These are phyloP conservation scores for Pammene fasciana DNA, from an alignment of 2,888 invertebrate genomes.

Conservation along the genomic window DNA sequence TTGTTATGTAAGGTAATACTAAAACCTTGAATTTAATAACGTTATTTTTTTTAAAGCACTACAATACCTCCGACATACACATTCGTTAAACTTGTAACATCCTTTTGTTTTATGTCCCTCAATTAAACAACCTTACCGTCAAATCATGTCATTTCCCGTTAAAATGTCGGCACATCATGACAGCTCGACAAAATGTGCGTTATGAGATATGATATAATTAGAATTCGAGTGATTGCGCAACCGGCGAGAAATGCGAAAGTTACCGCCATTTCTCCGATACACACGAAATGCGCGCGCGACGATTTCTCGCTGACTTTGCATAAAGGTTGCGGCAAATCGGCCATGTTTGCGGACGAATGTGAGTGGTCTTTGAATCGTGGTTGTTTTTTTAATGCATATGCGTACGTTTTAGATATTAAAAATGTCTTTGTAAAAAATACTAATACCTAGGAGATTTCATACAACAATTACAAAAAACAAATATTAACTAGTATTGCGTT, in stretches of 20 bases:
- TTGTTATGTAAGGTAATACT: too few relatives aligned
- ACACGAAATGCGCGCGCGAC: conserved; percentile 48
- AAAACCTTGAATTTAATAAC: too few relatives aligned
- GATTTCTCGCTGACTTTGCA: conserved; percentile 70
- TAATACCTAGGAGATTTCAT: too few relatives aligned
- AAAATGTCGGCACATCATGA: conserved; percentile 30
- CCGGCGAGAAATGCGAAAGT: conserved; percentile 67
- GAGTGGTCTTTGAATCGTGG: not conserved
- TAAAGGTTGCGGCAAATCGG: conserved; percentile 45
- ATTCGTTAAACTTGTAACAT: too few relatives aligned
- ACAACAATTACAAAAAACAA: too few relatives aligned
- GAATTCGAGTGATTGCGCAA: conserved; percentile 59
- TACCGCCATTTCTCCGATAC: conserved; percentile 61
- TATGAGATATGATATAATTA: conserved; percentile 57
- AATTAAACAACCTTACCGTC: not conserved
- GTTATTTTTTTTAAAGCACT: too few relatives aligned
- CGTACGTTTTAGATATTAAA: not conserved
- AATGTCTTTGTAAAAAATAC: too few relatives aligned
- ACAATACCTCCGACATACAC: too few relatives aligned
- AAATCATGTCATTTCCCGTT: conserved; percentile 27
- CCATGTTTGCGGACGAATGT: conserved; percentile 12
- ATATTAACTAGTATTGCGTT: too few relatives aligned
- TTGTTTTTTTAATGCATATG: not conserved
- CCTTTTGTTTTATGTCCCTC: too few relatives aligned
- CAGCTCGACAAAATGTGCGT: conserved; percentile 41